These are phyloP conservation scores for Drosophila nigrodunni DNA, from an alignment of 1,140 invertebrate genomes.

Conservation along the genomic window DNA sequence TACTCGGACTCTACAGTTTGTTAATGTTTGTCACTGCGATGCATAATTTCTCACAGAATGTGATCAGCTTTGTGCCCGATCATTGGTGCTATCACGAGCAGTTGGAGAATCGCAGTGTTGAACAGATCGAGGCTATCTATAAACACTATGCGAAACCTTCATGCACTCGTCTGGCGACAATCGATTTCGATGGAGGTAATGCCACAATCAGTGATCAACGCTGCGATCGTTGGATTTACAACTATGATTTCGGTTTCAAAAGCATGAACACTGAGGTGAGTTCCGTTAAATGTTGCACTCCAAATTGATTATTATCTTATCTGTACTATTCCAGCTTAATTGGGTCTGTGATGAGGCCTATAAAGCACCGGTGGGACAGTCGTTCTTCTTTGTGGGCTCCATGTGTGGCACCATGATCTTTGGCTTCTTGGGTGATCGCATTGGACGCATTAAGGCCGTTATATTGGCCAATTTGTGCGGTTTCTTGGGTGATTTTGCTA, in stretches of 20 bases:
- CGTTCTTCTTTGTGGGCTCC: constrained; percentile 87
- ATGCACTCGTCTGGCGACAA: constrained; percentile 62
- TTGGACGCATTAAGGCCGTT: constrained; percentile 86
- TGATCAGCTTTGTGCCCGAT: constrained; percentile 85
- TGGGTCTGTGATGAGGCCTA: constrained; percentile 87
- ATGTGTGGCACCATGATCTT: constrained; percentile 86
- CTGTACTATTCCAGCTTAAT: constrained; percentile 82
- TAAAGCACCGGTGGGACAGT: constrained; percentile 86
- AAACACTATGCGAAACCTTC: constrained; percentile 57
- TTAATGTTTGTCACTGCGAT: constrained; percentile 85
- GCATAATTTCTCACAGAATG: constrained; percentile 86
- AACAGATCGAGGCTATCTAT: constrained; percentile 63
- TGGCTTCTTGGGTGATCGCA: constrained; percentile 86
- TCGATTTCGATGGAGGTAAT: constrained; percentile 36
- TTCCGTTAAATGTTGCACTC: neutral
- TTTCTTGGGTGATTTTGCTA: constrained; percentile 85
- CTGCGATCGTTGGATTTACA: constrained; percentile 85
- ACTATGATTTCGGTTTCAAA: constrained; percentile 84
- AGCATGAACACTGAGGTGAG: constrained; percentile 86
- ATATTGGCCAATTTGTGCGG: constrained; percentile 86
- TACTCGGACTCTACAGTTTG: constrained; percentile 86
- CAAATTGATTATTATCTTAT: constrained; percentile 6
- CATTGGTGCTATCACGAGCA: constrained; percentile 84
- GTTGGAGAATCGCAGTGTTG: constrained; percentile 59
- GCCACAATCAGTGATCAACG: constrained; percentile 52